These are phyloP conservation scores for Portunus trituberculatus DNA, from an alignment of 1,140 invertebrate species.

Conservation along the genomic window DNA sequence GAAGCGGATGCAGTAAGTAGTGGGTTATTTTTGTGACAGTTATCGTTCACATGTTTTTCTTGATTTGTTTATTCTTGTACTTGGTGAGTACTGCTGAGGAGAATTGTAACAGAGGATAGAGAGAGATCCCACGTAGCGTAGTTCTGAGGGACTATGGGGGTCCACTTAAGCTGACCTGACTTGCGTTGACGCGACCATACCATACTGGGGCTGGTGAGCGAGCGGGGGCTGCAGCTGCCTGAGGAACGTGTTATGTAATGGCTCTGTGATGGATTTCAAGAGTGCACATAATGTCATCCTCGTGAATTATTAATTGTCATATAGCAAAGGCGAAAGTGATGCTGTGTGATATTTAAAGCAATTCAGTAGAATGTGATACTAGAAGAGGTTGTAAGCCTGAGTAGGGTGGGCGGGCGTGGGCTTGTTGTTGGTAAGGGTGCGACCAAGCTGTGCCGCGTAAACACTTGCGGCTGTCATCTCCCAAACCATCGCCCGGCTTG, in stretches of 20 bases:
- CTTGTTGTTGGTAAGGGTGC: constrained; percentile 38
- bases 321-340: background rate
- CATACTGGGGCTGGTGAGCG: background rate
- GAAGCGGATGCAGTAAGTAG: constrained; percentile 27
- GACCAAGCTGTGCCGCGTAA: constrained; percentile 50
- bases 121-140: background rate
- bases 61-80: background rate
- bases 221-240: background rate
- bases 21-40: background rate
- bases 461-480: background rate
- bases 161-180: background rate
- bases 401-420: background rate
- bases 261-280: background rate
- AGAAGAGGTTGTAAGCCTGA: background rate
- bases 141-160: background rate
- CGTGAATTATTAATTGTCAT: background rate
- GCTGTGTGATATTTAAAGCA: background rate
- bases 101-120: background rate
- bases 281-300: background rate
- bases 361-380: background rate
- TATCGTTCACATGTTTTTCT: background rate
- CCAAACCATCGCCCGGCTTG: background rate
- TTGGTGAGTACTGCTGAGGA: background rate
- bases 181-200: background rate
- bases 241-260: background rate